Evolutionary conservation across 1,140 invertebrate genomes (phyloP).

Genomic region (Thereuonema tuberculata): DNA sequence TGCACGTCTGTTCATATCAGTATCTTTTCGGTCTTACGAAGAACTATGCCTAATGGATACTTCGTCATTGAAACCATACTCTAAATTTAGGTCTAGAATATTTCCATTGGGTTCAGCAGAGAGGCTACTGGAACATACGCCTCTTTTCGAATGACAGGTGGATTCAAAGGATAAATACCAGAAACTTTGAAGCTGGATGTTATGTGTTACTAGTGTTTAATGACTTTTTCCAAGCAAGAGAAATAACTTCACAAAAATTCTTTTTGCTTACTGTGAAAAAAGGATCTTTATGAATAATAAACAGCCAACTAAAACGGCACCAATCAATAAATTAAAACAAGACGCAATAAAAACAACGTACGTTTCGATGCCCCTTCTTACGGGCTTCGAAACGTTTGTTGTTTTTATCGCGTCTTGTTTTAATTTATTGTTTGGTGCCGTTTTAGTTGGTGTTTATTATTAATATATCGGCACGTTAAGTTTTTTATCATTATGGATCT

Average conservation of each 20-base stretch:
- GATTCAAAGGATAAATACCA: slow-evolving; percentile 23
- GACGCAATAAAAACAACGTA: no score
- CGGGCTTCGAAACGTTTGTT: no score
- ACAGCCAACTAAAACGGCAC: no score
- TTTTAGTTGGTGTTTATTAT: no score
- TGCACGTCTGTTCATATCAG: neutral
- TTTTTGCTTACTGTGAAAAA: neutral
- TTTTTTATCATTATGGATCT: no score
- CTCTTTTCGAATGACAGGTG: no score
- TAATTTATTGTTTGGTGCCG: no score
- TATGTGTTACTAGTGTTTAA: slow-evolving; percentile 21
- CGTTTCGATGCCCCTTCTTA: no score
- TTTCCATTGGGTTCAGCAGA: neutral
- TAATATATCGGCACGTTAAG: no score
- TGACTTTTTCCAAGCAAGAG: slow-evolving; percentile 21
- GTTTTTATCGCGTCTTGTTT: no score
- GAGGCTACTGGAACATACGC: slow-evolving; percentile 23
- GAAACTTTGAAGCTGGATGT: slow-evolving; percentile 23
- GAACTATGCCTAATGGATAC: neutral
- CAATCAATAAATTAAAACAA: no score
- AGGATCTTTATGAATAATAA: no score
- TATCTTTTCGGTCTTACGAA: neutral
- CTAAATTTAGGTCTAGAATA: neutral
- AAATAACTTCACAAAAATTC: neutral
- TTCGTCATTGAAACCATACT: neutral